phyloP scores from a whole-genome alignment of 2,797 vertebrate genomes.

The Leontocebus nigricollis region DNA sequence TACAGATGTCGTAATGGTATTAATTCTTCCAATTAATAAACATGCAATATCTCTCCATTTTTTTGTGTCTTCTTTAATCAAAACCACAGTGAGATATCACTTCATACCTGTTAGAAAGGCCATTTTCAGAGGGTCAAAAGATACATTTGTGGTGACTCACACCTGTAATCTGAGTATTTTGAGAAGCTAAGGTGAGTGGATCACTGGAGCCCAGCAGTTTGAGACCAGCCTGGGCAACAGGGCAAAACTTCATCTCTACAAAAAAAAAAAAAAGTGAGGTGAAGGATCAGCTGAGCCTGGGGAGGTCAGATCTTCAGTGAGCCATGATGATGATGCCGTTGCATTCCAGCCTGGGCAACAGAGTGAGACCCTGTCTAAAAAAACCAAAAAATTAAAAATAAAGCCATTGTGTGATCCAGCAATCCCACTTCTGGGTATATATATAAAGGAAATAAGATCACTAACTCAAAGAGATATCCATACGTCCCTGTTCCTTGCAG shows the following conservation, averaged over 20 bases:
- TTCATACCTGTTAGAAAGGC: neutral
- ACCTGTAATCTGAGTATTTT: neutral
- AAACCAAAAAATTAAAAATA: neutral
- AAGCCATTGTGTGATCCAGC: neutral
- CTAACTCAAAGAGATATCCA: neutral
- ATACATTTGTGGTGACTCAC: neutral
- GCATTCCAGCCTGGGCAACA: neutral
- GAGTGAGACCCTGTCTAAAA: neutral
- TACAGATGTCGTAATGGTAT: neutral
- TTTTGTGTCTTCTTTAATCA: neutral
- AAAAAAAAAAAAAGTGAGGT: neutral
- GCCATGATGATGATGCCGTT: rapidly evolving
- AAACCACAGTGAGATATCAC: neutral
- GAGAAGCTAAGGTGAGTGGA: neutral
- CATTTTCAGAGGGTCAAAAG: neutral
- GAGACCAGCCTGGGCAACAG: neutral
- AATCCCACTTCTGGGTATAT: neutral
- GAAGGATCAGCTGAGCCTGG: neutral
- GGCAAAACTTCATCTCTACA: neutral
- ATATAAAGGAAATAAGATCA: too few relatives aligned
- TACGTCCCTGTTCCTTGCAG: neutral
- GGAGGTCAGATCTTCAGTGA: neutral
- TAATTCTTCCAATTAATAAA: neutral
- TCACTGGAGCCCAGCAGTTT: neutral
- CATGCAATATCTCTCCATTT: neutral